phyloP scores from a whole-genome alignment of 1,140 invertebrate species.

The Drosophila parabipectinata region DNA sequence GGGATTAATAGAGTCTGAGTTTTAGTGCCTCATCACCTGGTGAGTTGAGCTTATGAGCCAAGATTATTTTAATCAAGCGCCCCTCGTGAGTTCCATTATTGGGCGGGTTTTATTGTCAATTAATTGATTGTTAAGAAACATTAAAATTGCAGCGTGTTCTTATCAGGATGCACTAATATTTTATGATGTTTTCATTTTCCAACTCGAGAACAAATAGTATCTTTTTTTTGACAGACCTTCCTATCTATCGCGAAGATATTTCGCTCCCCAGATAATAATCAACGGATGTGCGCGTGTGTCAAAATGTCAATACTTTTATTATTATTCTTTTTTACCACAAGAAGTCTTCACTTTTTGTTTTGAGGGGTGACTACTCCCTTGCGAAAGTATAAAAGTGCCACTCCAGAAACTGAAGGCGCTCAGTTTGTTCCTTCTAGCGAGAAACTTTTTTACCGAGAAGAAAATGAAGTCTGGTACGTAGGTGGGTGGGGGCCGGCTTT shows the following conservation, averaged over 20 bases:
- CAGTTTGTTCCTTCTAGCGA: conserved; percentile 48
- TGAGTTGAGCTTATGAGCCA: no score
- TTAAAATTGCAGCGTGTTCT: conserved; percentile 9
- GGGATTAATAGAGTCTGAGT: conserved; percentile 1
- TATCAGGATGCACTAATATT: conserved; percentile 8
- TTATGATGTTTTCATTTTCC: neutral
- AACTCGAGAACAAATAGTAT: neutral
- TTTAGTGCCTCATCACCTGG: neutral
- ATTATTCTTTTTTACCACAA: conserved; percentile 30
- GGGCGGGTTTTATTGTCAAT: neutral
- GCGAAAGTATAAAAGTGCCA: conserved; percentile 60
- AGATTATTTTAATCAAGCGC: no score
- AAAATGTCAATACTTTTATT: conserved; percentile 46
- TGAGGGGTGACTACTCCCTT: neutral
- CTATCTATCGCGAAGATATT: conserved; percentile 16
- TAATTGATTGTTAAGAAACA: no score
- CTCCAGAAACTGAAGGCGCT: conserved; percentile 17
- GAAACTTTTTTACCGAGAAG: conserved; percentile 52
- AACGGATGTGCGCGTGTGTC: conserved; percentile 66
- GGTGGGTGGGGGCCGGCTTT: neutral
- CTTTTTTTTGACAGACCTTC: neutral
- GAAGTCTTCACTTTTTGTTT: conserved; percentile 8
- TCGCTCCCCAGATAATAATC: conserved; percentile 56
- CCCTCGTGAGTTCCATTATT: neutral
- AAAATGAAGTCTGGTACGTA: conserved; percentile 70